Base-by-base conservation (phyloP, 2,888 invertebrate species). In the Drosophila barbarae region DNA sequence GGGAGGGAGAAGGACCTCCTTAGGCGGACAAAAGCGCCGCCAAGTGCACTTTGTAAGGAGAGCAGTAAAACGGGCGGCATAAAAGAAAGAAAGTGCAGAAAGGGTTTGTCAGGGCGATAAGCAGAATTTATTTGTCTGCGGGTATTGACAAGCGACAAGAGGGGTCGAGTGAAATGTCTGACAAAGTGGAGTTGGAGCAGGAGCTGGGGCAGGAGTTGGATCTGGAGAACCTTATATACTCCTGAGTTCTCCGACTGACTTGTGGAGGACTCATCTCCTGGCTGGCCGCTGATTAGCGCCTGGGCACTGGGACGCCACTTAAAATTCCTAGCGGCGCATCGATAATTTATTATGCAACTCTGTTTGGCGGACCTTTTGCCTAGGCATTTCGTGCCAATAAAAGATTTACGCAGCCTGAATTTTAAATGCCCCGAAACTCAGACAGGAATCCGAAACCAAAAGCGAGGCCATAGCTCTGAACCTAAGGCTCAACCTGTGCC, bases 61-160 rank as follows among this genome's bases (percentile, higher is more conserved):
- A 65, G 70, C 68, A 47, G 75, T 69, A 75, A 72, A 73, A 69
- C 50, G 58, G 63, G 52, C 47, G 68, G 67, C 72, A 77, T 76
- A 78, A 77, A 78, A 69, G 68, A 61, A 63, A 68, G 70, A 61
- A 63, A 68, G 70, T 52, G 56, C 58, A 47, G 59, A 51, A 76
- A 79, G 69, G 78, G 69, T 78, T 77, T 76, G 69, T 74, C 73
- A 65, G 73, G 63, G 76, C 77, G 82, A 80, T 80, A 80, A 80
- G 82, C 76, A 55, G 71, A 80, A 80, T 80, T 80, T 80, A 80
- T 82, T 82, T 82, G 82, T 80, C 77, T 80, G 82, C 80, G 80
- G 80, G 82, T 80, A 82, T 80, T 80, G 80, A 80, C 80, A 80
- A 79, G 79, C 71, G 66, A 76, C 61, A 69, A 68, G 56, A 47